Conservation (phyloP, 2,113 vertebrate species). For the Zosterops pallidus region DNA sequence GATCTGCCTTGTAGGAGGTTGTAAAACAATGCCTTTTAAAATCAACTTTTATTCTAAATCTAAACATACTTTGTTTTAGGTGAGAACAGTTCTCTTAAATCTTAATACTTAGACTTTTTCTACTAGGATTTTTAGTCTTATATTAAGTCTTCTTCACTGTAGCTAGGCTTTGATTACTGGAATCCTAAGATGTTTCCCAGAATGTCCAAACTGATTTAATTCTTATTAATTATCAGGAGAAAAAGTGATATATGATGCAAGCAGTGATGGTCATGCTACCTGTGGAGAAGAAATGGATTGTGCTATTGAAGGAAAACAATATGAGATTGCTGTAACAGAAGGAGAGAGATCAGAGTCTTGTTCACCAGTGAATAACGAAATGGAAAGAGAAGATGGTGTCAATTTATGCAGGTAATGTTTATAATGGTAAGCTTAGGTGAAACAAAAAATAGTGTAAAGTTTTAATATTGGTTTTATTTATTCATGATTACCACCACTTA, state of each 20-base stretch:
- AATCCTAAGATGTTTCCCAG: not conserved
- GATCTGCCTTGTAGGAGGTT: not conserved
- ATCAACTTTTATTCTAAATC: not conserved
- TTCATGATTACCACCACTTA: not conserved
- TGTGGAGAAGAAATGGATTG: not conserved
- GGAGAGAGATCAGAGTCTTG: not conserved
- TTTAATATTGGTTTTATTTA: not conserved
- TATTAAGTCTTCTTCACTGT: not conserved
- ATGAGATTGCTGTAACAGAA: not conserved
- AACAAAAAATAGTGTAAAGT: not conserved
- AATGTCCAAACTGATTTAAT: not conserved
- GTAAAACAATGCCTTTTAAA: not conserved
- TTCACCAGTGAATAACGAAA: not conserved
- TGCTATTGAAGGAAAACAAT: not conserved
- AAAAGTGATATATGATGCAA: not conserved
- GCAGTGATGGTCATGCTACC: not conserved
- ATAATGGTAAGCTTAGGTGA: not conserved
- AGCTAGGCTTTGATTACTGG: not conserved
- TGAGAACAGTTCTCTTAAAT: not conserved
- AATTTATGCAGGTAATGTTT: conserved; percentile 61
- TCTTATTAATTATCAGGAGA: conserved; percentile 49
- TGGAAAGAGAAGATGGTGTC: not conserved
- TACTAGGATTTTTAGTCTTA: not conserved
- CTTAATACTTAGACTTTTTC: not conserved
- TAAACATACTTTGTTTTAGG: not conserved